Conservation (phyloP, 1,140 invertebrate genomes). For the Hycleus cichorii region DNA sequence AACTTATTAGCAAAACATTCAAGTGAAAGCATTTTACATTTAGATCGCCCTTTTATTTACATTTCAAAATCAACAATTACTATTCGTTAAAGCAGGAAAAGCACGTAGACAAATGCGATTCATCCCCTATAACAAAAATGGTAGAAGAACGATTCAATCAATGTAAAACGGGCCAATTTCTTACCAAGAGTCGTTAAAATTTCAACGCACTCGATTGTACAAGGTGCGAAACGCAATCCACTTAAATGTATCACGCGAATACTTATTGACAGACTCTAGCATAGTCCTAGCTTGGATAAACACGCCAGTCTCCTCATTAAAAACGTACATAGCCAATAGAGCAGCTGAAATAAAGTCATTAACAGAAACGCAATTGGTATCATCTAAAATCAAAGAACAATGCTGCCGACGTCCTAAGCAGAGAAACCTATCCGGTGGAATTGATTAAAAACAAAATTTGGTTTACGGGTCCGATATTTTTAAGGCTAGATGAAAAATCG, state of each 20-base stretch:
- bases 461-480: slow-evolving; percentile 30
- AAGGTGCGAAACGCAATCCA: slow-evolving; percentile 21
- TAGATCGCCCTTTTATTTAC: no score
- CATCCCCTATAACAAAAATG: no score
- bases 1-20: no score
- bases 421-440: slow-evolving; percentile 11
- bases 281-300: slow-evolving; percentile 41
- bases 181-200: no score
- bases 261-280: slow-evolving; percentile 41
- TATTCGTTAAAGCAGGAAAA: no score
- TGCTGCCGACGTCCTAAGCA: slow-evolving; percentile 41
- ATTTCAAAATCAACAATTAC: no score
- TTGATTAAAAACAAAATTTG: slow-evolving; percentile 27
- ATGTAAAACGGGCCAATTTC: no score
- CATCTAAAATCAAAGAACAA: slow-evolving; percentile 40
- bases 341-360: slow-evolving; percentile 34
- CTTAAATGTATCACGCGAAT: slow-evolving; percentile 22
- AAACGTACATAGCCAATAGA: slow-evolving; percentile 40
- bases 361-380: slow-evolving; percentile 35
- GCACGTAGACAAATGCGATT: no score
- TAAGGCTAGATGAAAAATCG: neutral
- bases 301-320: slow-evolving; percentile 28
- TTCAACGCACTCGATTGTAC: no score
- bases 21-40: no score
- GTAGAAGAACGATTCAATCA: no score